Evolutionary conservation across 2,888 invertebrate species (phyloP).

Genomic region (Marasmarcha lunaedactyla): DNA sequence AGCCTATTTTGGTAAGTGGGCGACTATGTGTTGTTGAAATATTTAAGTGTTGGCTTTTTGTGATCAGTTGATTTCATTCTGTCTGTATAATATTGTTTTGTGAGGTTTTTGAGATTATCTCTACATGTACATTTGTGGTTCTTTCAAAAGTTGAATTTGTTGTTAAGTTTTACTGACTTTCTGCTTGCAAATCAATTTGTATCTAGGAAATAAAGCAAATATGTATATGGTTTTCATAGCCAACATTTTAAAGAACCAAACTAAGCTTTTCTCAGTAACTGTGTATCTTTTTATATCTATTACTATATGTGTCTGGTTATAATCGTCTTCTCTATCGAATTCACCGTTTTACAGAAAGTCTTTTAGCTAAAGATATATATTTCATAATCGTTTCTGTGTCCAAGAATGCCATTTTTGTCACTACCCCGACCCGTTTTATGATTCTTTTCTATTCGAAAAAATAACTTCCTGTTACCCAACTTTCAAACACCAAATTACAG

Average conservation of each 20-base stretch:
- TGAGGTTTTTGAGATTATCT: slow-evolving; percentile 23
- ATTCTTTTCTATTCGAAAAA: slow-evolving; percentile 23
- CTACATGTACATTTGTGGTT: not conserved
- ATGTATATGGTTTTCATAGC: too few relatives aligned
- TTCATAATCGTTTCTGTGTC: slow-evolving; percentile 19
- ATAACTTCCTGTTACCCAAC: too few relatives aligned
- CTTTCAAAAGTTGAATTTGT: not conserved
- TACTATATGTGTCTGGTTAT: too few relatives aligned
- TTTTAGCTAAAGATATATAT: not conserved
- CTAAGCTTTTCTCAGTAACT: too few relatives aligned
- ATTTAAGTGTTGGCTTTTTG: slow-evolving; percentile 48
- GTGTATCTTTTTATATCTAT: too few relatives aligned
- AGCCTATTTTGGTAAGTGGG: slow-evolving; percentile 51
- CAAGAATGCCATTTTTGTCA: slow-evolving; percentile 47
- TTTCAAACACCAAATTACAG: too few relatives aligned
- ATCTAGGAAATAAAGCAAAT: too few relatives aligned
- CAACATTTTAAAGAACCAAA: too few relatives aligned
- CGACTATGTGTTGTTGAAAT: slow-evolving; percentile 37
- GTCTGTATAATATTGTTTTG: slow-evolving; percentile 31
- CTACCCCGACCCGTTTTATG: slow-evolving; percentile 25
- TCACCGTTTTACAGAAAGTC: too few relatives aligned
- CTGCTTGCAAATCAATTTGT: too few relatives aligned
- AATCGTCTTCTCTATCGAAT: slow-evolving; percentile 19
- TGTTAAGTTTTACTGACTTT: too few relatives aligned
- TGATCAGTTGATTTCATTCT: slow-evolving; percentile 45